phyloP scores from a whole-genome alignment of 2,888 invertebrate genomes.

The Philhelius pedissequus region DNA sequence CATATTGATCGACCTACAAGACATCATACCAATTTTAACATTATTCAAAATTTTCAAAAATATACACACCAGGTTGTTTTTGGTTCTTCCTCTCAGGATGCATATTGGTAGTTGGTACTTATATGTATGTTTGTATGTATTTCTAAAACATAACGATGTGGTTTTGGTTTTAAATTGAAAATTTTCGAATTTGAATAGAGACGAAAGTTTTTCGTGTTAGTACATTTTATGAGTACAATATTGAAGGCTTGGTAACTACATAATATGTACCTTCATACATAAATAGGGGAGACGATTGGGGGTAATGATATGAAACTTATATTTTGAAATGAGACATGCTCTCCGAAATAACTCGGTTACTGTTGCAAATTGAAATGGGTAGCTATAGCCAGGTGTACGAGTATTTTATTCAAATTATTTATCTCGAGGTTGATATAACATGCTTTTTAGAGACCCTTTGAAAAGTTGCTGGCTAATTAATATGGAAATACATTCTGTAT shows the following conservation, averaged over 20 bases:
- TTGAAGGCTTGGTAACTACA: neutral
- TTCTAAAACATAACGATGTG: neutral
- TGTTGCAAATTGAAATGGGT: neutral
- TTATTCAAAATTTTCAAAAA: slow-evolving; percentile 6
- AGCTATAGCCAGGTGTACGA: neutral
- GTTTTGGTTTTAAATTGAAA: slow-evolving; percentile 33
- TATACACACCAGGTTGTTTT: neutral
- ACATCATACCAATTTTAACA: neutral
- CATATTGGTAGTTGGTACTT: neutral
- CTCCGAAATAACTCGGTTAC: neutral
- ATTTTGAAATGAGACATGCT: neutral
- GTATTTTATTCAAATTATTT: neutral
- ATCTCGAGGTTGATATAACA: neutral
- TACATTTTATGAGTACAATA: neutral
- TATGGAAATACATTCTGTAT: neutral
- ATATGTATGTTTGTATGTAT: neutral
- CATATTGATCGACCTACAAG: neutral
- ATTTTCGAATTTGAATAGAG: slow-evolving; percentile 11
- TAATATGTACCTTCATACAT: slow-evolving; percentile 8
- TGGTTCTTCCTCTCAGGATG: neutral
- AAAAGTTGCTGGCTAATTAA: neutral
- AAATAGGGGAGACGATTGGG: neutral
- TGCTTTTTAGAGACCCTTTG: neutral
- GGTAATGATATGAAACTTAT: neutral
- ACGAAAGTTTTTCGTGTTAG: neutral